Percentiles rank a stretch among this genome's conserved stretches.
These are phyloP conservation scores for Cavia aperea DNA, from an alignment of 2,113 vertebrate species.

Conservation along the genomic window DNA sequence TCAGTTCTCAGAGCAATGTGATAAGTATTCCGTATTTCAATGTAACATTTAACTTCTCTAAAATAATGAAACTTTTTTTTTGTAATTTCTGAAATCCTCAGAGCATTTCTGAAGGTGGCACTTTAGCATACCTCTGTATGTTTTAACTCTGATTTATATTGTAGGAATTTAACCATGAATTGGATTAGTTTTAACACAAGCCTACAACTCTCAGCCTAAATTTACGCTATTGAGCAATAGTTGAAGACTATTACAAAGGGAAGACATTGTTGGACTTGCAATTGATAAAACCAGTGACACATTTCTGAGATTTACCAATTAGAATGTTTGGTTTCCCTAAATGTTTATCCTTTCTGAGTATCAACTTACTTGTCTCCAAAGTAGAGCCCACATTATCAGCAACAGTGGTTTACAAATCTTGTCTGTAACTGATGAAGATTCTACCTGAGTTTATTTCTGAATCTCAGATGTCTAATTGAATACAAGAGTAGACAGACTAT, in stretches of 20 bases:
- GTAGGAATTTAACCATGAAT: slow-evolving; percentile 12
- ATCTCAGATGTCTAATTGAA: slow-evolving; percentile 9
- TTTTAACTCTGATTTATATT: background rate
- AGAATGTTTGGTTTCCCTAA: background rate
- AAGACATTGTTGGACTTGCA: background rate
- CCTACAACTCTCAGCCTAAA: background rate
- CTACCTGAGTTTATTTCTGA: slow-evolving; percentile 3
- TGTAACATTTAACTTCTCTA: background rate
- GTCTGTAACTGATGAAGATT: background rate
- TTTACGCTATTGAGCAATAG: background rate
- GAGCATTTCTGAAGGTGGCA: background rate
- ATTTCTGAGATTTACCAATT: background rate
- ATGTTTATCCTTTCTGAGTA: background rate
- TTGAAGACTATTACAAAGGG: background rate
- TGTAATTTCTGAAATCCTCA: background rate
- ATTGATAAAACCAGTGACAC: background rate
- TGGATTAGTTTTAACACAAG: background rate
- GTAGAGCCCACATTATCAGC: background rate
- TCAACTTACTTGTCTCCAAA: background rate
- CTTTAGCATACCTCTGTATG: background rate
- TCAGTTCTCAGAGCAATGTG: background rate
- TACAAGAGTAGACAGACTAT: background rate
- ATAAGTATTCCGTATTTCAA: slow-evolving; percentile 11
- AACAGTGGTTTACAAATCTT: background rate
- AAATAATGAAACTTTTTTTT: background rate